Evolutionary conservation across 2,113 vertebrate genomes (phyloP).

Genomic region (Procavia capensis): DNA sequence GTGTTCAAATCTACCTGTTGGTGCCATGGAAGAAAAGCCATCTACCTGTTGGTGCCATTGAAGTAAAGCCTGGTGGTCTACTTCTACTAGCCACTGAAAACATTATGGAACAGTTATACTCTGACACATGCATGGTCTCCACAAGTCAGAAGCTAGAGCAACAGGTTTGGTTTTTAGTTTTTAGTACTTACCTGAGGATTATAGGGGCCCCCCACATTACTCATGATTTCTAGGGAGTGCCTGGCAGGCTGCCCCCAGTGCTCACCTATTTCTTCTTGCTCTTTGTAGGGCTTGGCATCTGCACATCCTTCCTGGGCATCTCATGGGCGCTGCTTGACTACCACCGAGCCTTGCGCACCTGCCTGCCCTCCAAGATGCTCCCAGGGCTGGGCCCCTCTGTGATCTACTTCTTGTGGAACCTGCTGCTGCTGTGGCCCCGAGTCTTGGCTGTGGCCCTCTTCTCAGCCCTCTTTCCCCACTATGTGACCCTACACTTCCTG

Average conservation of each 20-base stretch:
- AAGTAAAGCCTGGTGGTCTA: neutral
- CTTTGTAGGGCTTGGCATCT: conserved; percentile 90
- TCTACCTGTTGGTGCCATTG: too few species aligned
- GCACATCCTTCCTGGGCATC: conserved; percentile 90
- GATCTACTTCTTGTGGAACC: conserved; percentile 95
- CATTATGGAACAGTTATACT: neutral
- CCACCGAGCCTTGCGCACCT: conserved; percentile 94
- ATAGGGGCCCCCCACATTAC: neutral
- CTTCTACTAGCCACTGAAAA: neutral
- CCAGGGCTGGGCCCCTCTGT: conserved; percentile 87
- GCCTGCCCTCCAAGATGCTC: conserved; percentile 90
- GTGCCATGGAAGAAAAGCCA: neutral
- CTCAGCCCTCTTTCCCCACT: conserved; percentile 87
- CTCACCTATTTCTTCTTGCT: neutral
- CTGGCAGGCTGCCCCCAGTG: neutral
- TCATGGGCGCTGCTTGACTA: conserved; percentile 97
- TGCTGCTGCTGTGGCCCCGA: conserved; percentile 93
- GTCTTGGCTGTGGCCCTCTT: conserved; percentile 91
- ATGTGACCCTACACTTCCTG: conserved; percentile 88
- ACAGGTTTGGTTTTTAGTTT: neutral
- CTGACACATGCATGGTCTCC: neutral
- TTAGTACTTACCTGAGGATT: neutral
- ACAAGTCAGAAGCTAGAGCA: neutral
- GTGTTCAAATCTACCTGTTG: too few species aligned
- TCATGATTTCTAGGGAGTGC: rapidly evolving